A percentile compares a stretch with the other conserved stretches of the same genome.
Conservation (phyloP, 1,140 invertebrate species). For the Drosophila carrolli region DNA sequence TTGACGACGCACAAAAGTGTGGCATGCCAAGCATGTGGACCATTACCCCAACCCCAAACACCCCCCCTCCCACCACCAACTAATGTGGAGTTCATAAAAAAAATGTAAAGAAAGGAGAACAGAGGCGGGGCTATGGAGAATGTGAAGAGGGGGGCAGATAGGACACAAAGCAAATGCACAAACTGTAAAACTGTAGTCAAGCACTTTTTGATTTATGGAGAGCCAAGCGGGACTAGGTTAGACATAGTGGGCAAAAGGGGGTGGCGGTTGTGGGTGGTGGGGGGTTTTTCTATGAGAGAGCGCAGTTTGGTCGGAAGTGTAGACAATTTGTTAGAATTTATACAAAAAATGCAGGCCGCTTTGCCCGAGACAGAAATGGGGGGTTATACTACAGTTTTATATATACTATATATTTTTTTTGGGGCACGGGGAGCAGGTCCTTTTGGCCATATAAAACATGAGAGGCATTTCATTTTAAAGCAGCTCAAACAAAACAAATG, state of each 20-base stretch:
- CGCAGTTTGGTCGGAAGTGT: conserved; percentile 71
- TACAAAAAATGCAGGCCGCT: conserved; percentile 74
- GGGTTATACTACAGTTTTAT: background rate
- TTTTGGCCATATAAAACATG: conserved; percentile 66
- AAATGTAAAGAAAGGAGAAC: conserved; percentile 40
- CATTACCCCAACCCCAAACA: conserved; percentile 38
- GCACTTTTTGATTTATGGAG: conserved; percentile 80
- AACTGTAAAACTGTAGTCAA: conserved; percentile 80
- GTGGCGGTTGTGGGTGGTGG: background rate
- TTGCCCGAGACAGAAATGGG: conserved; percentile 34
- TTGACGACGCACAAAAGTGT: conserved; percentile 73
- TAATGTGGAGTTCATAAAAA: conserved; percentile 66
- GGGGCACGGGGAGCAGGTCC: background rate
- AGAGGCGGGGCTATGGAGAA: conserved; percentile 11
- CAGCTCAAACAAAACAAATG: conserved; percentile 78
- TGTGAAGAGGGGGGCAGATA: conserved; percentile 33
- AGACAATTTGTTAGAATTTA: conserved; percentile 83
- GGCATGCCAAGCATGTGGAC: conserved; percentile 74
- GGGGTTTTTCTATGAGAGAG: conserved; percentile 27
- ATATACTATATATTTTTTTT: conserved; percentile 7
- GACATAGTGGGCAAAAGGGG: background rate
- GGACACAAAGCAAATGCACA: conserved; percentile 75
- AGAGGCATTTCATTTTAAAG: conserved; percentile 79
- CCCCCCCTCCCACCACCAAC: background rate
- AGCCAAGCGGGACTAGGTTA: conserved; percentile 42